Evolutionary conservation across 2,113 vertebrate genomes (phyloP), one percentile per base, ranked within the genome.

Genomic region (Odontophorus gujanensis): DNA sequence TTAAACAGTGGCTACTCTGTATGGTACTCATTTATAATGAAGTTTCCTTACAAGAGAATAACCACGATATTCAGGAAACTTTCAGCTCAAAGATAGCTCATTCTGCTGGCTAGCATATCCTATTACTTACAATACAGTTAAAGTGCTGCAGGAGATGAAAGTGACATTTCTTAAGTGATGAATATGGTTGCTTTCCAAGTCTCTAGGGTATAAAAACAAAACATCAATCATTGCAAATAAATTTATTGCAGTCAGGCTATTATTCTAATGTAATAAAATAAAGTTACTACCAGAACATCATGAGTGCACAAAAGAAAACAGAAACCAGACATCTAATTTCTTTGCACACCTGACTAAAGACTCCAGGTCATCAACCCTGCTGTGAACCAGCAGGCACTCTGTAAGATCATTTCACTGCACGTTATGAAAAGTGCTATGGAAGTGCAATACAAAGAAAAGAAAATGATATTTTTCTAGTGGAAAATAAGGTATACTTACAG

Each of bases 91-190:
- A 36, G 63, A 42, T n/a, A 11, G 68, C 82, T 88, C 32, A 55
- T 53, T 83, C 67, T 18, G 12, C 84, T 87, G 48, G 42, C 73
- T 50, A 62, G 42, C 28, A 16, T 47, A 86, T 67, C 84, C 50
- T 53, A 13, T 95, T 98, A 99, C 99, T 99, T 98, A 99, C 99
- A 99, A 97, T 80, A 99, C 99, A 78, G 99, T 99, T 96, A 99
- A 96, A 96, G 98, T 98, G 85, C 68, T 98, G 97, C 99, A 99
- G 71, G 99, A 99, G 79, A 92, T 96, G 96, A 99, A 99, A 59
- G 99, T 99, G 80, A 89, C 81, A 58, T 99, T 99, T 91, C 97
- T 98, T 95, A 99, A 97, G 32, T 95, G 97, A 94, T 98, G 98
- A 65, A 99, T 98, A 63, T 97, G 97, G 96, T 99, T 99, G 87